Percentiles rank a stretch among this genome's conserved stretches.
These are phyloP conservation scores for Callospermophilus lateralis DNA, from an alignment of 2,113 vertebrate species.

Conservation along the genomic window DNA sequence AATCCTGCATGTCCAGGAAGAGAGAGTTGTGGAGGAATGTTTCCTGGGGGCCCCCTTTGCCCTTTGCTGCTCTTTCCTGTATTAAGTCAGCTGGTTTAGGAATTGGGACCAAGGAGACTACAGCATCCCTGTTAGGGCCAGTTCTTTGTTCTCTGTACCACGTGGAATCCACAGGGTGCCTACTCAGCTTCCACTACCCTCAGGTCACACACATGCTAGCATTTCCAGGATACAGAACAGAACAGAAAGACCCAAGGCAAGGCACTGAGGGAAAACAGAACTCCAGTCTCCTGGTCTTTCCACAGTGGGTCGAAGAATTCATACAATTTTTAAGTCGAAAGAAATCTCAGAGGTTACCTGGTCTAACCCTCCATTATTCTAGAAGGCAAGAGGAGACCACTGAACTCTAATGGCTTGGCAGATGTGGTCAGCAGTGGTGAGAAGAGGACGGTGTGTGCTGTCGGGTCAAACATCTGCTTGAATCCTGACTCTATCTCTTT, in stretches of 20 bases:
- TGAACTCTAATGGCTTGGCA: not conserved
- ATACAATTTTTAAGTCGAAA: not conserved
- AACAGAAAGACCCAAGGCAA: not conserved
- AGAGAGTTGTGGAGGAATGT: not conserved
- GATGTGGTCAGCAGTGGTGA: not conserved
- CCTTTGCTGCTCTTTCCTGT: not conserved
- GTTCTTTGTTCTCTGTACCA: not conserved
- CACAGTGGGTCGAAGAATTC: not conserved
- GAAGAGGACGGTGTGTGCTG: not conserved
- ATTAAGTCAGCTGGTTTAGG: not conserved
- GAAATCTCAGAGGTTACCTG: not conserved
- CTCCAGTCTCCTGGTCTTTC: not conserved
- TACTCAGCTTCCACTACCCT: not conserved
- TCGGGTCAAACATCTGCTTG: not conserved
- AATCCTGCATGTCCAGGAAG: not conserved
- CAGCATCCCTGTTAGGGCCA: not conserved
- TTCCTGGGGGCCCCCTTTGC: not conserved
- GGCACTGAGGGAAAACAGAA: not conserved
- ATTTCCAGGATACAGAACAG: not conserved
- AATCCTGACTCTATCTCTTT: not conserved
- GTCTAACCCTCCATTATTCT: not conserved
- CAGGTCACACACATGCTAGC: not conserved
- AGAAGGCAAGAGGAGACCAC: not conserved
- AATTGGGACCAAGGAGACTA: not conserved
- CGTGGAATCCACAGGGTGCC: not conserved